phyloP scores from a whole-genome alignment of 2,797 vertebrate species.

The Phrynocephalus vlangalii region DNA sequence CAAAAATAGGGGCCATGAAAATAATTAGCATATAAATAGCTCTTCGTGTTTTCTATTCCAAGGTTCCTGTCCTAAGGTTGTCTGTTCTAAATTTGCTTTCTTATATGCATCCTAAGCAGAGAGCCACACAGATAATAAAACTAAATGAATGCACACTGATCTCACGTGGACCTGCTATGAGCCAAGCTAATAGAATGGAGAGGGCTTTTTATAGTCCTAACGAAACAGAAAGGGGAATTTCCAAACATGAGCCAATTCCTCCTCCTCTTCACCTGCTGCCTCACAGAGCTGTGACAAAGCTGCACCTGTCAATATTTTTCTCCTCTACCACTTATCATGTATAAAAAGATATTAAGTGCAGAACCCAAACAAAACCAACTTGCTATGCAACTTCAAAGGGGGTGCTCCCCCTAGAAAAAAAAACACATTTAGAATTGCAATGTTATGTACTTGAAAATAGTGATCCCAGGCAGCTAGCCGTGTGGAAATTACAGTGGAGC shows the following conservation, averaged over 20 bases:
- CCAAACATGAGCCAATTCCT: background rate
- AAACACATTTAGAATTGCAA: too few species aligned
- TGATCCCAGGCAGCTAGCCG: too few species aligned
- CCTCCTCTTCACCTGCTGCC: background rate
- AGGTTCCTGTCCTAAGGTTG: background rate
- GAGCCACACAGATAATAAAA: background rate
- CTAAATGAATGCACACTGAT: background rate
- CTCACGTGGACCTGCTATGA: background rate
- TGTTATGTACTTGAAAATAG: too few species aligned
- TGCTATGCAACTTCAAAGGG: too few species aligned
- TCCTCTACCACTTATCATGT: background rate
- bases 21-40: constrained; percentile 26
- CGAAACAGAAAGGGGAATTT: background rate
- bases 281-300: background rate
- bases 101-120: background rate
- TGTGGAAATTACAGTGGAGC: too few species aligned
- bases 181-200: background rate
- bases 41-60: constrained; percentile 17
- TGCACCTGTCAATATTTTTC: too few species aligned
- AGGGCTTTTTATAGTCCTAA: background rate
- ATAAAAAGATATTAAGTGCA: background rate
- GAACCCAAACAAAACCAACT: background rate
- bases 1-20: constrained; percentile 12
- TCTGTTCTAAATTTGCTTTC: background rate
- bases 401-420: too few species aligned